These are phyloP conservation scores for Pao palembangensis DNA, from an alignment of 2,113 vertebrate species.

Conservation along the genomic window DNA sequence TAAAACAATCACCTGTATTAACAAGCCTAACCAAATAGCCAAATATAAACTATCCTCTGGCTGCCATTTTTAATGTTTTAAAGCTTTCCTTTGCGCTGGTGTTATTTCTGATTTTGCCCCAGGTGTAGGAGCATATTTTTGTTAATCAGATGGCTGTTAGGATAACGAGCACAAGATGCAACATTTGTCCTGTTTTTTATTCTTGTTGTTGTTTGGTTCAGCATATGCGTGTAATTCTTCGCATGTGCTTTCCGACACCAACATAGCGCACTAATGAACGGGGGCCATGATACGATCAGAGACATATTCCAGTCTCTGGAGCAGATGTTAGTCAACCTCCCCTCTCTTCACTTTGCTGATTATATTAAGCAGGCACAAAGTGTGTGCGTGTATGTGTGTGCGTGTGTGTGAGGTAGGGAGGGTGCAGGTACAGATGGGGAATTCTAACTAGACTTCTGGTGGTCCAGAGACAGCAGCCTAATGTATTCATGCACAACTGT, in stretches of 20 bases:
- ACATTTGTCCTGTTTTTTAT: constrained; percentile 24
- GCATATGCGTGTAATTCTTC: constrained; percentile 3
- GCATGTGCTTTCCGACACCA: constrained; percentile 1
- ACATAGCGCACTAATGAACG: constrained; percentile 49
- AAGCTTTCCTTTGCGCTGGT: constrained; percentile 8
- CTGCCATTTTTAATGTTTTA: neutral
- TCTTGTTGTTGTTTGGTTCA: neutral
- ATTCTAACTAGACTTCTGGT: constrained; percentile 53
- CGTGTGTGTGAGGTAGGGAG: constrained; percentile 13
- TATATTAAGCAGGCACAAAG: constrained; percentile 56
- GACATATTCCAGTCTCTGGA: constrained; percentile 58
- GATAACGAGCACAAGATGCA: constrained; percentile 58
- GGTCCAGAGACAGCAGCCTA: constrained; percentile 22
- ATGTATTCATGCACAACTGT: constrained; percentile 27
- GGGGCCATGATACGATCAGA: constrained; percentile 60
- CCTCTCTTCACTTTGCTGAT: constrained; percentile 44
- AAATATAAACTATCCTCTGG: too few relatives aligned
- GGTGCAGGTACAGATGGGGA: constrained; percentile 34
- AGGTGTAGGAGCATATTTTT: constrained; percentile 46
- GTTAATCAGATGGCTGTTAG: constrained; percentile 51
- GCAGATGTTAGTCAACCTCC: constrained; percentile 65
- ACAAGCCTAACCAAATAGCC: too few relatives aligned
- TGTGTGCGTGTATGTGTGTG: constrained; percentile 27
- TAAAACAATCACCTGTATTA: too few relatives aligned
- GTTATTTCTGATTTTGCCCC: constrained; percentile 24